A percentile compares a stretch with the other conserved stretches of the same genome.
phyloP scores from a whole-genome alignment of 37 sponge, comb jelly and placozoan species.

The Agelas oroides region DNA sequence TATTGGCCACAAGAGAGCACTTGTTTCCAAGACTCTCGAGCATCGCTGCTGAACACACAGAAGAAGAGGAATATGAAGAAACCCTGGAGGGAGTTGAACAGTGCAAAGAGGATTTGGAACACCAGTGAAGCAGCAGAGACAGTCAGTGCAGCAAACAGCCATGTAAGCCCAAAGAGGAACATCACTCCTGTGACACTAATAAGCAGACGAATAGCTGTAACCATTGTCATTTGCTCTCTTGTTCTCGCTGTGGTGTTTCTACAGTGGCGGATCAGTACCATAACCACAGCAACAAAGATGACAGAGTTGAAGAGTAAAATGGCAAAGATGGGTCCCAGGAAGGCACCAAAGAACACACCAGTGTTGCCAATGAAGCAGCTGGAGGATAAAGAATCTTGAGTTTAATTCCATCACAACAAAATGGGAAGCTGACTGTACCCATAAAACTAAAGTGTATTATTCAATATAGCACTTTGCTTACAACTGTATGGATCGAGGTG shows the following conservation, averaged over 20 bases:
- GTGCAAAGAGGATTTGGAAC: conserved; percentile 20
- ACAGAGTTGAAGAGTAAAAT: conserved; percentile 56
- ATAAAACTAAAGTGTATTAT: too few species aligned
- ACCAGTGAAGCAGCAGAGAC: background rate
- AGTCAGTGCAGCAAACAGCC: conserved; percentile 4
- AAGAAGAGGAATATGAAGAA: conserved; percentile 23
- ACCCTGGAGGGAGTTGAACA: conserved; percentile 17
- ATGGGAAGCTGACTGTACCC: too few species aligned
- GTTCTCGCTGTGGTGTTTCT: background rate
- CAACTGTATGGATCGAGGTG: too few species aligned
- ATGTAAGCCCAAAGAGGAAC: conserved; percentile 11
- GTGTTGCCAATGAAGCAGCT: conserved; percentile 68
- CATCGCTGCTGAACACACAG: background rate
- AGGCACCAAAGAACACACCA: conserved; percentile 45
- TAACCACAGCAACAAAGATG: conserved; percentile 37
- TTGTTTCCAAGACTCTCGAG: background rate
- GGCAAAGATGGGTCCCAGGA: conserved; percentile 52
- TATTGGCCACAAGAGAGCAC: conserved; percentile 3
- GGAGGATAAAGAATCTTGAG: background rate
- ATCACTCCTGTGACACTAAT: conserved; percentile 7
- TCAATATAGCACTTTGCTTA: too few species aligned
- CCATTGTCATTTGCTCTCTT: background rate
- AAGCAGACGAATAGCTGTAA: background rate
- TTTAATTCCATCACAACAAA: background rate
- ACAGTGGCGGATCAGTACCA: conserved; percentile 45